phyloP scores from a whole-genome alignment of 2,797 vertebrate species.

The Poecilia gillii region DNA sequence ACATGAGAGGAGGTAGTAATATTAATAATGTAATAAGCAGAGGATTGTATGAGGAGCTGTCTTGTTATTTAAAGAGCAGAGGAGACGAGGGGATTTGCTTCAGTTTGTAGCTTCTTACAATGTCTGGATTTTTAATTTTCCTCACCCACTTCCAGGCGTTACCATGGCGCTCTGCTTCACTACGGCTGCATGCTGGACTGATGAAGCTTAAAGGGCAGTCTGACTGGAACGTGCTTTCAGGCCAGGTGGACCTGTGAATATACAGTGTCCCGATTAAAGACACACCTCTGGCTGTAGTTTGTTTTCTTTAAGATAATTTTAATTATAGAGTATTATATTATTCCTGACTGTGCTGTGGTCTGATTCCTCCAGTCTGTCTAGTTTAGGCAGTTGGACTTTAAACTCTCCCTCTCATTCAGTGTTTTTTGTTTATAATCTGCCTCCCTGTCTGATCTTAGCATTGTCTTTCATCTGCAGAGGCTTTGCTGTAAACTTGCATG shows the following conservation, averaged over 20 bases:
- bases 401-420: conserved; percentile 5
- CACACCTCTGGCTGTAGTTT: conserved; percentile 24
- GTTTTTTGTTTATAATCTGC: conserved; percentile 14
- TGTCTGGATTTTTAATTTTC: conserved; percentile 52
- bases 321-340: conserved; percentile 46
- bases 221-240: conserved; percentile 49
- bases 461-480: conserved; percentile 40
- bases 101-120: conserved; percentile 43
- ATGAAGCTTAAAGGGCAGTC: not conserved
- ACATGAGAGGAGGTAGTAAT: conserved; percentile 21
- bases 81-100: not conserved
- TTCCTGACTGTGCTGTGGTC: conserved; percentile 53
- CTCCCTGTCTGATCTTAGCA: conserved; percentile 17
- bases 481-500: conserved; percentile 61
- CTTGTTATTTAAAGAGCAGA: conserved; percentile 34
- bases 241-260: conserved; percentile 16
- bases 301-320: conserved; percentile 27
- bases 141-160: conserved; percentile 43
- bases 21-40: conserved; percentile 51
- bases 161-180: conserved; percentile 19
- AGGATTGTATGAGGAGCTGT: conserved; percentile 53
- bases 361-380: conserved; percentile 25
- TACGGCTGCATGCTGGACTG: conserved; percentile 55
- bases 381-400: conserved; percentile 13
- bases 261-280: conserved; percentile 18